Conservation (phyloP, 37 sponge, comb jelly and placozoan species). For the Spongilla lacustris region DNA sequence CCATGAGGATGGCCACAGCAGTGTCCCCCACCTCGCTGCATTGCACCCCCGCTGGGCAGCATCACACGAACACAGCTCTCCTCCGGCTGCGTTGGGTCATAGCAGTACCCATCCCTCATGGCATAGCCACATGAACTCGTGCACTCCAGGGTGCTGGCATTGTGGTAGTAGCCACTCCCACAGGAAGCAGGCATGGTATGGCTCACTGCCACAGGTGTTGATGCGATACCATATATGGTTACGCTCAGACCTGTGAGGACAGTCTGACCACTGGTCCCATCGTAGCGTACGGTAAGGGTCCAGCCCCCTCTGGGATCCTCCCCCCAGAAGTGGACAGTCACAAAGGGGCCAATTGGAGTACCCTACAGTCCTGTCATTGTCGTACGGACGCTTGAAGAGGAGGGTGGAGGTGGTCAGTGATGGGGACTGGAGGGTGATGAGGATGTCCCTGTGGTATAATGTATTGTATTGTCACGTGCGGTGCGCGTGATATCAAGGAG, state of each 20-base stretch:
- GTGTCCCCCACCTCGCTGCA: background rate
- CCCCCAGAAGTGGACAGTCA: conserved; percentile 78
- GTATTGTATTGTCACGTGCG: no score
- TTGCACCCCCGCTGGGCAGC: conserved; percentile 2
- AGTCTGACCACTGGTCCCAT: conserved; percentile 19
- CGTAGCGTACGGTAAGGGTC: conserved; percentile 43
- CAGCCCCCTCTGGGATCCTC: conserved; percentile 66
- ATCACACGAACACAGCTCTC: conserved; percentile 2
- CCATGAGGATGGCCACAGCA: conserved; percentile 1
- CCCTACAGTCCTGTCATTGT: conserved; percentile 34
- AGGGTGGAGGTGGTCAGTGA: conserved; percentile 67
- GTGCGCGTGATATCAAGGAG: no score
- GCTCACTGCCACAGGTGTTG: conserved; percentile 28
- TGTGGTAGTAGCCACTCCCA: conserved; percentile 46
- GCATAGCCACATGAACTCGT: conserved; percentile 41
- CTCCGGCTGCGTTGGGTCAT: background rate
- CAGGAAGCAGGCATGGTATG: conserved; percentile 28
- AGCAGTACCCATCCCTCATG: conserved; percentile 8
- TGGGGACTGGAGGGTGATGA: conserved; percentile 74
- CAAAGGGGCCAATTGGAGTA: conserved; percentile 76
- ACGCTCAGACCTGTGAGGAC: conserved; percentile 6
- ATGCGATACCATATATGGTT: conserved; percentile 36
- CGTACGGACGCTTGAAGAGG: conserved; percentile 54
- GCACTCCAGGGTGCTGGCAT: conserved; percentile 50
- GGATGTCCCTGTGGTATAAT: no score